Percentiles rank a stretch among this genome's conserved stretches.
Evolutionary conservation across 1,140 invertebrate genomes (phyloP).

Genomic region (Diabrotica undecimpunctata): DNA sequence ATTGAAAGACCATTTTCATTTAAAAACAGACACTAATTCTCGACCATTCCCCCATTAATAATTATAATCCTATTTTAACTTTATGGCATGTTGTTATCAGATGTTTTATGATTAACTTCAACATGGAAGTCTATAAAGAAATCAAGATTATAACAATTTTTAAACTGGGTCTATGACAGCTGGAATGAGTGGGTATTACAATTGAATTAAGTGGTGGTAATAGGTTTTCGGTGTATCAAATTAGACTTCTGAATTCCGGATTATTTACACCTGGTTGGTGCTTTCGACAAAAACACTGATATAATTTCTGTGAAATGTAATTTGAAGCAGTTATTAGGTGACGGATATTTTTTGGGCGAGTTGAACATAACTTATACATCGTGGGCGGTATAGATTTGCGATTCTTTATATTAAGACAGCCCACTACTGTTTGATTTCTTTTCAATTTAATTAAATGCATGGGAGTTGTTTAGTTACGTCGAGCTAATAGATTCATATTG

Average conservation of each 20-base stretch:
- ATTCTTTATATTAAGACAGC: too few species aligned
- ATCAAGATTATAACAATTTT: constrained; percentile 1
- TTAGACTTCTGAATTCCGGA: not conserved
- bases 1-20: not conserved
- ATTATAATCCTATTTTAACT: constrained; percentile 1
- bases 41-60: not conserved
- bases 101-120: not conserved
- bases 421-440: too few species aligned
- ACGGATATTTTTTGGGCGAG: too few species aligned
- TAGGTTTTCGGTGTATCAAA: not conserved
- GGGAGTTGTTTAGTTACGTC: too few species aligned
- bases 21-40: not conserved
- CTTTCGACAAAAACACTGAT: too few species aligned
- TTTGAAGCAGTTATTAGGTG: too few species aligned
- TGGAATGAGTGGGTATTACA: constrained; percentile 1
- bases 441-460: too few species aligned
- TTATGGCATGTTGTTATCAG: not conserved
- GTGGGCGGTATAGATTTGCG: too few species aligned
- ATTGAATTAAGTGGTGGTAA: not conserved
- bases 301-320: too few species aligned
- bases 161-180: not conserved
- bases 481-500: too few species aligned
- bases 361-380: too few species aligned
- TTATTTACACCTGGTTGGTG: not conserved
- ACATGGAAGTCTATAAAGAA: not conserved